Evolutionary conservation across 1,140 invertebrate species (phyloP), one percentile per base, ranked within the genome.

Genomic region (Drosophila gunungcola): DNA sequence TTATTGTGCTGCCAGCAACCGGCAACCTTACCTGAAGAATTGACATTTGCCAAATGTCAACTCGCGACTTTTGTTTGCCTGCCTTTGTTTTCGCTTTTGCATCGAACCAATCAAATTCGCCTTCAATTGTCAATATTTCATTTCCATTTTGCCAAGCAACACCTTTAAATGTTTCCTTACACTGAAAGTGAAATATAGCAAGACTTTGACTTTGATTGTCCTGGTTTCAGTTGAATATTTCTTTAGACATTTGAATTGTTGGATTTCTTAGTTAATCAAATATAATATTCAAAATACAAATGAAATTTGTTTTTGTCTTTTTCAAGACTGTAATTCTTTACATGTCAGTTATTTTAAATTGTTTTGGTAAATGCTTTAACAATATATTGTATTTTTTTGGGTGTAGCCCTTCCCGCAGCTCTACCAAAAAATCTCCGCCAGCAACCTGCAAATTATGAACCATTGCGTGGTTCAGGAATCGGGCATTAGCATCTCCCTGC

Each of bases 41-140:
- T 85, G 81, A 86, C 81, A 85, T 85, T 85, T 85, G 67, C 45
- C 81, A 85, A 85, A 85, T 85, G 81, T 85, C 81, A 85, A 70
- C 64, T 48, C 6, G 64, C 78, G 63, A 73, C 80, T 75, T 55
- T 75, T 75, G 65, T 74, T 53, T 62, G 41, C 36, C 29, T 63
- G 57, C 51, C 69, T 41, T 73, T 62, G 57, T 51, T 21, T 52
- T 62, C 34, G 27, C 9, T 6, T 48, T 21, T n/a, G 38, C 49
- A 54, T 78, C 68, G 48, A 25, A 39, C 63, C 48, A 57, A 39
- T 67, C 48, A 57, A 58, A 72, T 48, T 82, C 80, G 38, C 29
- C 38, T 55, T 38, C 43, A 60, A 36, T 55, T 78, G 42, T 76
- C 73, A 57, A 32, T 41, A 42, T 51, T 39, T 61, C 46, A 56